A percentile compares a stretch with the other conserved stretches of the same genome.
phyloP scores from a whole-genome alignment of 1,140 invertebrate species.

The Drusus annulatus region DNA sequence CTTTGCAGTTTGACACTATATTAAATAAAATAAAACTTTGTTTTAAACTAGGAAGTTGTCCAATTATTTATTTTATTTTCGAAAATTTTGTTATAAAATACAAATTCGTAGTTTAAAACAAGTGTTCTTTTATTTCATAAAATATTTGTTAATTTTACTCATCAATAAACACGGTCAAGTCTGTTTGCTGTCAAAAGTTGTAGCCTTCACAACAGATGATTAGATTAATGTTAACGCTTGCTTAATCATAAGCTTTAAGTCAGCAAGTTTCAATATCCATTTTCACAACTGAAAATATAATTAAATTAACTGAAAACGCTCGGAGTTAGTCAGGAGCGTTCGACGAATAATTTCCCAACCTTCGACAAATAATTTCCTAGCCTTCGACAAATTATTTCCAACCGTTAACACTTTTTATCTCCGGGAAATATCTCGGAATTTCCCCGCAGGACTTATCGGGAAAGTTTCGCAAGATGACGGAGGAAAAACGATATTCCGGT shows the following conservation, averaged over 20 bases:
- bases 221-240: too few relatives aligned
- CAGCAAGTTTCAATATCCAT: conserved; percentile 24
- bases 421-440: neutral
- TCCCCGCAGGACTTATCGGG: conserved; percentile 14
- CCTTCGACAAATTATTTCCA: neutral
- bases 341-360: conserved; percentile 2
- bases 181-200: too few relatives aligned
- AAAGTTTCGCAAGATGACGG: conserved; percentile 34
- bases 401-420: conserved; percentile 28
- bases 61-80: too few relatives aligned
- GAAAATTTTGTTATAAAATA: too few relatives aligned
- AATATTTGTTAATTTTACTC: too few relatives aligned
- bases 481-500: conserved; percentile 26
- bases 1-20: too few relatives aligned
- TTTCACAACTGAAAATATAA: conserved; percentile 23
- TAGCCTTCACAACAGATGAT: too few relatives aligned
- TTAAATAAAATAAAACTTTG: too few relatives aligned
- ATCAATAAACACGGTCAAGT: too few relatives aligned
- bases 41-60: too few relatives aligned
- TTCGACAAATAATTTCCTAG: conserved; percentile 24
- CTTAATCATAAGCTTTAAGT: neutral
- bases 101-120: too few relatives aligned
- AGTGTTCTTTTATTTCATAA: too few relatives aligned
- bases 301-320: conserved; percentile 20
- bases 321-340: neutral